Evolutionary conservation across 2,888 invertebrate species (phyloP), one percentile per base, ranked within the genome.

Genomic region (Smittia aterrima): DNA sequence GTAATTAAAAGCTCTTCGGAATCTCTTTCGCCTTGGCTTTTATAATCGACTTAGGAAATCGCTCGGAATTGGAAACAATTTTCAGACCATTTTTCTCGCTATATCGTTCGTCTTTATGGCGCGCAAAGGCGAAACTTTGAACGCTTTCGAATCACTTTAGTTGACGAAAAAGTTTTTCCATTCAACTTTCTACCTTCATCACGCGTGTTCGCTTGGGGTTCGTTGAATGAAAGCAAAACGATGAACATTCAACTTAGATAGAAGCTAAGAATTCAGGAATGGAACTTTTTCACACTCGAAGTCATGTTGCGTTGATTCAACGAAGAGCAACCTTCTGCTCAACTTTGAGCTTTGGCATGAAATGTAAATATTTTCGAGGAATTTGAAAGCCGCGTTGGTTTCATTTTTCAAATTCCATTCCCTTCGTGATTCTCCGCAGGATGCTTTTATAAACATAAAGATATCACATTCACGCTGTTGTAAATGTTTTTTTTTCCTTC

Each of bases 1-100:
- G 70, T 70, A 70, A 70, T 70, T 70, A 70, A 70, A 70, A 70
- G 18, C 25, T 47, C 22, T 24, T 70, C 41, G 20, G 38, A 16
- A 67, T 67, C 22, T 67, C 32, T 58, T 18, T 18, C 11, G n/a
- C 47, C 58, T 11, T 47, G 58, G 18, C 58, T 58, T 58, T 22
- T 20, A 22, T 58, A 20, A 58, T 58, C 18, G 58, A 58, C 58
- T 58, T 58, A 58, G 18, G 58, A 58, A 58, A 58, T 58, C 58
- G 58, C 58, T 58, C n/a, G 7, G 70, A 70, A 54, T 54, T 70
- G 68, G 38, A 68, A 47, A 40, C 47, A 68, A 47, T 41, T 47
- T 68, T 68, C 24, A 68, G 25, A 41, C 24, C 11, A 41, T 70
- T 54, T 70, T 9, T 67, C 9, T n/a, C 13, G 62, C 62, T 62